Evolutionary conservation across 1,140 invertebrate genomes (phyloP), one percentile per base, ranked within the genome.

Genomic region (Plodia interpunctella): DNA sequence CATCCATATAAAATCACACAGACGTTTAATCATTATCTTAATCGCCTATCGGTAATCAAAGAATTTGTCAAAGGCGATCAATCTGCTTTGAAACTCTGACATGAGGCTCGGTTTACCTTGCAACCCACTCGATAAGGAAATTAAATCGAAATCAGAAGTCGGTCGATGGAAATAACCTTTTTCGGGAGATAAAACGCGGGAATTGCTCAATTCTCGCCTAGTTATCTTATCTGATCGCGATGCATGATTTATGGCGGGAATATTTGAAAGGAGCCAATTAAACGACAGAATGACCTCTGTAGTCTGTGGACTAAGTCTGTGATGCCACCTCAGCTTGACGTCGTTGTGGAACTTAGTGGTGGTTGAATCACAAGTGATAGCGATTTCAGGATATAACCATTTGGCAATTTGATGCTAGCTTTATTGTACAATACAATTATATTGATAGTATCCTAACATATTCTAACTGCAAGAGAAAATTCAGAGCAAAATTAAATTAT

Each of bases 211-310:
- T 44, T 44, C 10, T 15, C 38, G 38, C 38, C 38, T 44, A 44
- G 38, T 44, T 44, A 15, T 17, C 13, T 5, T 51, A 51, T 51
- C 49, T 20, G 49, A 51, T 51, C 18, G 49, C 13, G 20, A 53
- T 21, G 13, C 21, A 53, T 53, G 51, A 53, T 53, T 53, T 53
- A 25, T 25, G 21, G 18, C 13, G n/a, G 51, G 21, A 53, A 53
- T 25, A 53, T 53, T 53, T 25, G 51, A 53, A 53, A 53, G 19
- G 51, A 53, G 10, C 19, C 20, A 21, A 25, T 53, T 53, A 51
- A 53, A 53, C 20, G 49, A 13, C 51, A n/a, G 21, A 53, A 15
- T 25, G 51, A 53, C 51, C 51, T 53, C 51, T 53, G 51, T 25
- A 8, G 51, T 53, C 51, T 53, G 51, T 25, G 18, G 51, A 25